Conservation (phyloP, 2,888 invertebrate species). For the Tuberolachnus salignus region DNA sequence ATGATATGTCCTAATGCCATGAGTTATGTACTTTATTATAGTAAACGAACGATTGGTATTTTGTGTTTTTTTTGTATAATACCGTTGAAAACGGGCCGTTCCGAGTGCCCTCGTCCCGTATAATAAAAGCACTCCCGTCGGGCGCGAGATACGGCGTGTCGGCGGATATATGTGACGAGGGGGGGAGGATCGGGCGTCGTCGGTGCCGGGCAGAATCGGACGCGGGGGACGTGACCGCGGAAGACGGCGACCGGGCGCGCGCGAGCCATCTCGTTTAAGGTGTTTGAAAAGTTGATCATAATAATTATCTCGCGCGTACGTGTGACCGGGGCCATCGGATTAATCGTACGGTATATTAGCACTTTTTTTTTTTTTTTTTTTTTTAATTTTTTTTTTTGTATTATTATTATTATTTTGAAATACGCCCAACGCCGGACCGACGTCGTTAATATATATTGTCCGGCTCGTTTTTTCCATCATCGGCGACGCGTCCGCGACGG, state of each 20-base stretch:
- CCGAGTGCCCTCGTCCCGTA: no score
- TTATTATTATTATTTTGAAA: no score
- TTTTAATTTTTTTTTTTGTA: no score
- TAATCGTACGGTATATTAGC: constrained; percentile 45
- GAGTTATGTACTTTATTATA: no score
- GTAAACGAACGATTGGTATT: no score
- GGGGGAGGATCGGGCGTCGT: background rate
- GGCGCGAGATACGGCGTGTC: no score
- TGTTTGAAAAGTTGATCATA: constrained; percentile 52
- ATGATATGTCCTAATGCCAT: no score
- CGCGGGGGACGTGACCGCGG: background rate
- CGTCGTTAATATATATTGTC: constrained; percentile 54
- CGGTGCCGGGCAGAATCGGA: background rate
- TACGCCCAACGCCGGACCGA: constrained; percentile 40
- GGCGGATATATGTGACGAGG: background rate
- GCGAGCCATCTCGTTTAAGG: constrained; percentile 29
- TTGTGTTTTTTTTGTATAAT: no score
- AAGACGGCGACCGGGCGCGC: background rate
- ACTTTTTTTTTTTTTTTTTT: no score
- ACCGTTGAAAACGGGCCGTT: no score
- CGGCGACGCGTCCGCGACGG: constrained; percentile 7
- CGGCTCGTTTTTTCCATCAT: constrained; percentile 14
- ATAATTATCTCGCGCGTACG: constrained; percentile 35
- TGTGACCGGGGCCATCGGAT: background rate
- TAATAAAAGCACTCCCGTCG: no score